Conservation (phyloP, 92 coral and sea anemone genomes). For the Siderastrea radians region DNA sequence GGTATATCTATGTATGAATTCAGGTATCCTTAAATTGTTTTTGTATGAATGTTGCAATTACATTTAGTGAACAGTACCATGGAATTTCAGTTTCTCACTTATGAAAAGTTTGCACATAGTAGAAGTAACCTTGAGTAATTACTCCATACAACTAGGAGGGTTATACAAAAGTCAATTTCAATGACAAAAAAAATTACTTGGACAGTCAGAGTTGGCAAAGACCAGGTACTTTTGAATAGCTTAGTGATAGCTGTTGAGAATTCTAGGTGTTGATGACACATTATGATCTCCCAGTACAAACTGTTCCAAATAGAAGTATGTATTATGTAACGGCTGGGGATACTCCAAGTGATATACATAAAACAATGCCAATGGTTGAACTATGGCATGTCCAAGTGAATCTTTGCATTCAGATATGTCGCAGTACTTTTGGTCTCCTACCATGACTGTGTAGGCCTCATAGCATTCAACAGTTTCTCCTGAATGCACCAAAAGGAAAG, state of each 20-base stretch:
- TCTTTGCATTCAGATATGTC: constrained; percentile 3
- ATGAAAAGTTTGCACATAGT: too few species aligned
- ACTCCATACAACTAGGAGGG: too few species aligned
- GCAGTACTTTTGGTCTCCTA: constrained; percentile 22
- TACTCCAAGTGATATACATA: constrained; percentile 29
- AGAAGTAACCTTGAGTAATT: too few species aligned
- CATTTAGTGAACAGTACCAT: too few species aligned
- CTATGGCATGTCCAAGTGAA: constrained; percentile 30
- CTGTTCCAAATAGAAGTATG: constrained; percentile 26
- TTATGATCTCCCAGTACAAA: constrained; percentile 42
- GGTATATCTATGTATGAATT: too few species aligned
- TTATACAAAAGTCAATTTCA: too few species aligned
- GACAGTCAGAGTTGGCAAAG: neutral
- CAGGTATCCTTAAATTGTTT: too few species aligned
- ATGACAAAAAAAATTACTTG: neutral
- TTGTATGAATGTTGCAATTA: too few species aligned
- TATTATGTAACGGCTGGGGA: constrained; percentile 19
- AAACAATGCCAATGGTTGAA: constrained; percentile 31
- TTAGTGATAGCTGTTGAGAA: constrained; percentile 32
- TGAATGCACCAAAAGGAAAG: constrained; percentile 16
- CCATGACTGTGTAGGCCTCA: constrained; percentile 21
- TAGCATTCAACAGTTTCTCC: constrained; percentile 7
- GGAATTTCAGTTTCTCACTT: too few species aligned
- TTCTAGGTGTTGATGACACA: constrained; percentile 29
- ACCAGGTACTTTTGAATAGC: constrained; percentile 15